These are phyloP conservation scores for Oreochromis tanganicae DNA, from an alignment of 2,113 vertebrate genomes.

Conservation along the genomic window DNA sequence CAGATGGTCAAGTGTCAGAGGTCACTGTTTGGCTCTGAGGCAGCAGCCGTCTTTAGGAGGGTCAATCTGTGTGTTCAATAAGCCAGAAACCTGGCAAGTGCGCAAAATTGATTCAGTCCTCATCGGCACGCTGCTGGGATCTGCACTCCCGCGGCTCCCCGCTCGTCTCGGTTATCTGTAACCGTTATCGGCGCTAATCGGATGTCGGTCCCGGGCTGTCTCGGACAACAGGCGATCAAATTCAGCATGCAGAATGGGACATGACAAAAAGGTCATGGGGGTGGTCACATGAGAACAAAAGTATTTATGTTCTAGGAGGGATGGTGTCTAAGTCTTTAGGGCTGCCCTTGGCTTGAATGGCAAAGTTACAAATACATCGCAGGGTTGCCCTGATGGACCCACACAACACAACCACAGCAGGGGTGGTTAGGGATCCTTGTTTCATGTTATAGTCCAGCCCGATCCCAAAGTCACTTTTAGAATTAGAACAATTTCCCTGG, in stretches of 20 bases:
- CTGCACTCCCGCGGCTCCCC: background rate
- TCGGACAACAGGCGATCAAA: background rate
- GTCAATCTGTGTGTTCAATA: slow-evolving; percentile 45
- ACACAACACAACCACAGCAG: background rate
- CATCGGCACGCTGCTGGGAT: background rate
- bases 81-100: slow-evolving; percentile 31
- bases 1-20: slow-evolving; percentile 56
- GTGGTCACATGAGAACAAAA: background rate
- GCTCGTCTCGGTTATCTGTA: background rate
- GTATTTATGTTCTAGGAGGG: background rate
- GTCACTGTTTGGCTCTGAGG: slow-evolving; percentile 42
- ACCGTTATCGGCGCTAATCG: slow-evolving; percentile 8
- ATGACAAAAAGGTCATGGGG: background rate
- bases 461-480: background rate
- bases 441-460: background rate
- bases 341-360: background rate
- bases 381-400: background rate
- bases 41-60: slow-evolving; percentile 27
- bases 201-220: background rate
- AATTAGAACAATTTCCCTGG: background rate
- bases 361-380: background rate
- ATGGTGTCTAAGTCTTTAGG: background rate
- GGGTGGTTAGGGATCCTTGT: background rate
- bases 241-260: background rate
- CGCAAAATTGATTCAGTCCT: slow-evolving; percentile 43